phyloP scores from a whole-genome alignment of 2,113 vertebrate genomes.

The Formicarius rufipectus region DNA sequence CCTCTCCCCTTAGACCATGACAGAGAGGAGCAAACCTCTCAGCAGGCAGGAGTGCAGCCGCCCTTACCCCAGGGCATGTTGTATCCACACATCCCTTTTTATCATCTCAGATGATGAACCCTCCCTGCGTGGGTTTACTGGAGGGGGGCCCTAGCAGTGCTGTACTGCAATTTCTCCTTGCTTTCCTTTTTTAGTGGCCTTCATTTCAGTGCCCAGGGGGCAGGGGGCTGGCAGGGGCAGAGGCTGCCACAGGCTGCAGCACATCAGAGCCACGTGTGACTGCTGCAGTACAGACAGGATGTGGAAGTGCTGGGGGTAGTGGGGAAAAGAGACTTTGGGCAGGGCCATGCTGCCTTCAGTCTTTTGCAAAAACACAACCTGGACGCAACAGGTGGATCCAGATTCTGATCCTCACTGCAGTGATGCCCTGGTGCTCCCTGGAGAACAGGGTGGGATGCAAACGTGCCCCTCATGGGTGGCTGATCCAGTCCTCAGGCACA shows the following conservation, averaged over 20 bases:
- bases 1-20: not conserved
- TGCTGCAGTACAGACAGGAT: rapidly evolving
- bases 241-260: not conserved
- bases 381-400: not conserved
- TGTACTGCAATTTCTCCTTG: not conserved
- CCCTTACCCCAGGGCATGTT: not conserved
- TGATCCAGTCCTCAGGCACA: rapidly evolving
- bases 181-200: not conserved
- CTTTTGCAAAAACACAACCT: not conserved
- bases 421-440: not conserved
- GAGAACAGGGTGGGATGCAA: not conserved
- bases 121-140: not conserved
- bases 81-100: not conserved
- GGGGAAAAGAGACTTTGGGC: not conserved
- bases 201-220: rapidly evolving
- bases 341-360: rapidly evolving
- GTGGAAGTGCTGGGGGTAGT: not conserved
- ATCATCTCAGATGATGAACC: not conserved
- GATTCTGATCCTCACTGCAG: not conserved
- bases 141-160: not conserved
- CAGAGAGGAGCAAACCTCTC: not conserved
- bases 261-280: rapidly evolving
- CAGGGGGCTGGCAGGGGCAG: not conserved
- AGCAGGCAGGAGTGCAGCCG: not conserved
- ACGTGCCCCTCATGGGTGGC: rapidly evolving